Evolutionary conservation across 2,113 vertebrate genomes (phyloP).

Genomic region (Tachycineta bicolor): DNA sequence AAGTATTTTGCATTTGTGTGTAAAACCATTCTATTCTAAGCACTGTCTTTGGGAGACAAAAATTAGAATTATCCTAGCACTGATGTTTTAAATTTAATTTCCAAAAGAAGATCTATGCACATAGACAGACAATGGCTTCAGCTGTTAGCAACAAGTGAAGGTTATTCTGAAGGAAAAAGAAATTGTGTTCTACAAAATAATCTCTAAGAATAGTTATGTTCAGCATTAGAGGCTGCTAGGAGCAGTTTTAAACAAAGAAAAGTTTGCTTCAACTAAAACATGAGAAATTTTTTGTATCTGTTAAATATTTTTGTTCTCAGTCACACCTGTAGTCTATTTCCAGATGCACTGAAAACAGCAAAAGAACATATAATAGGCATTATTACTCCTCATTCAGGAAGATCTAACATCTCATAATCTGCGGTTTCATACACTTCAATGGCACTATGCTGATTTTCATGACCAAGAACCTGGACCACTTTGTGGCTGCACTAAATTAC

Average conservation of each 20-base stretch:
- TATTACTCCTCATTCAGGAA: background rate
- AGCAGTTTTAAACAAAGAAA: background rate
- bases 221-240: background rate
- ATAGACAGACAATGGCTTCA: background rate
- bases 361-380: background rate
- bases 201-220: background rate
- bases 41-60: slow-evolving; percentile 6
- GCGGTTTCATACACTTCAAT: background rate
- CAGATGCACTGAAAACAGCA: background rate
- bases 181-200: background rate
- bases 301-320: background rate
- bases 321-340: background rate
- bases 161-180: background rate
- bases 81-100: background rate
- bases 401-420: background rate
- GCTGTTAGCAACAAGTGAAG: background rate
- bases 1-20: background rate
- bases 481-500: background rate
- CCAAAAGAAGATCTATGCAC: background rate
- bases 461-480: background rate
- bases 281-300: background rate
- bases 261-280: background rate
- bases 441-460: background rate
- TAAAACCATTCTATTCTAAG: slow-evolving; percentile 4
- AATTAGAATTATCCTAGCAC: background rate